Conservation (phyloP, 2,888 invertebrate genomes). For the Agrochola litura region DNA sequence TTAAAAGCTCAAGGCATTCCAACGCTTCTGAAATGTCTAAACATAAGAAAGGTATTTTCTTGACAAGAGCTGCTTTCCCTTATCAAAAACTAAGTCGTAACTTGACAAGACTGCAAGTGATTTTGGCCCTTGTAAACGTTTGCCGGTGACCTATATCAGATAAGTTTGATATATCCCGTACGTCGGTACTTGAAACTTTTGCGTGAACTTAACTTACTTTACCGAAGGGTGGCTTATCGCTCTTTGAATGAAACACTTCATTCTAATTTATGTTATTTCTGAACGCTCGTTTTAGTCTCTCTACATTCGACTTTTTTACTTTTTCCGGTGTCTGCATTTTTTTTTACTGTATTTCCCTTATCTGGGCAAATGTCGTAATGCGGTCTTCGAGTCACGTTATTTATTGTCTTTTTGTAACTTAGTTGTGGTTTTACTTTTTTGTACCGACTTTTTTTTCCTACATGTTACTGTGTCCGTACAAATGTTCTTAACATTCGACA, state of each 20-base stretch:
- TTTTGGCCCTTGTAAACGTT: constrained; percentile 81
- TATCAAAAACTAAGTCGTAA: constrained; percentile 79
- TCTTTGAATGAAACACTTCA: constrained; percentile 82
- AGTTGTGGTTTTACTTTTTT: constrained; percentile 65
- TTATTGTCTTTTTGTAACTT: constrained; percentile 69
- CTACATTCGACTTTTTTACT: constrained; percentile 65
- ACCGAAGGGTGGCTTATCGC: constrained; percentile 82
- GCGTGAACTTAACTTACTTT: constrained; percentile 73
- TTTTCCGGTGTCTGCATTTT: constrained; percentile 71
- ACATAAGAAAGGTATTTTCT: constrained; percentile 53
- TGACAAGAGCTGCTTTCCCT: constrained; percentile 70
- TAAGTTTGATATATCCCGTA: constrained; percentile 84
- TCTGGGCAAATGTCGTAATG: constrained; percentile 70
- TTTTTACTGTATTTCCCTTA: constrained; percentile 72
- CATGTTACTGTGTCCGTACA: constrained; percentile 40
- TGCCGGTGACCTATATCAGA: constrained; percentile 83
- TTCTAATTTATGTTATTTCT: constrained; percentile 83
- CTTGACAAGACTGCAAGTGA: constrained; percentile 81
- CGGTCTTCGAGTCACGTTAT: constrained; percentile 68
- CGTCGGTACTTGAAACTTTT: constrained; percentile 77
- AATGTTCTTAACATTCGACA: constrained; percentile 66
- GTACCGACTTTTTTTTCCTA: constrained; percentile 47
- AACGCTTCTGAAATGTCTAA: constrained; percentile 24
- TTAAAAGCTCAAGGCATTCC: constrained; percentile 38
- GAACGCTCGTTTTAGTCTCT: constrained; percentile 62